phyloP scores from a whole-genome alignment of 2,888 invertebrate genomes.

The Notodonta dromedarius region DNA sequence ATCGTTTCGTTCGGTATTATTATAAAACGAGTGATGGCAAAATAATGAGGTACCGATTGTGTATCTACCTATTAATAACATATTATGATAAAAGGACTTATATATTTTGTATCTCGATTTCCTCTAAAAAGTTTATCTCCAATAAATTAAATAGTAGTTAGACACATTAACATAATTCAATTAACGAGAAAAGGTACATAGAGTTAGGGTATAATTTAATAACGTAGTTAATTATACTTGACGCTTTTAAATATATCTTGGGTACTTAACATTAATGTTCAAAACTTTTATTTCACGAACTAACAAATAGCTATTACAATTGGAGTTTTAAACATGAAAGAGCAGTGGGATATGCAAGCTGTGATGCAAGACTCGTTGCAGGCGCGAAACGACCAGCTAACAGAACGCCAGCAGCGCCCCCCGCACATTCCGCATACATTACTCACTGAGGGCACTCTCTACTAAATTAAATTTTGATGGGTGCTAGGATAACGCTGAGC shows the following conservation, averaged over 20 bases:
- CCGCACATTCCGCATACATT: slow-evolving; percentile 67
- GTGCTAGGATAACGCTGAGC: slow-evolving; percentile 61
- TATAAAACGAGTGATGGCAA: too few species aligned
- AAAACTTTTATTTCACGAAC: too few species aligned
- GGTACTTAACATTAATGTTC: too few species aligned
- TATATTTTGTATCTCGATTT: too few species aligned
- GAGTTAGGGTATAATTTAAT: background rate
- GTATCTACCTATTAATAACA: too few species aligned
- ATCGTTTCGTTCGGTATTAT: background rate
- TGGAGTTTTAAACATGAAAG: slow-evolving; percentile 37
- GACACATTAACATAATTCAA: background rate
- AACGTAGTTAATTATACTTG: too few species aligned
- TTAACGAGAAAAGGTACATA: background rate
- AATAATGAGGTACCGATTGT: too few species aligned
- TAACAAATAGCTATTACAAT: too few species aligned
- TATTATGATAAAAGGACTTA: too few species aligned
- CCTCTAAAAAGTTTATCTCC: too few species aligned
- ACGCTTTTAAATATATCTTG: too few species aligned
- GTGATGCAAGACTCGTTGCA: slow-evolving; percentile 43
- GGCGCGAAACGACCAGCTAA: slow-evolving; percentile 29
- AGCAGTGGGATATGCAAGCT: slow-evolving; percentile 33
- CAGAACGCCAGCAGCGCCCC: slow-evolving; percentile 27
- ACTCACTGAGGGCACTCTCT: slow-evolving; percentile 73
- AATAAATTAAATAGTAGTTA: too few species aligned
- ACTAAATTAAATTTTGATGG: slow-evolving; percentile 79